Conservation (phyloP, 2,113 vertebrate genomes). For the Caranx melampygus region DNA sequence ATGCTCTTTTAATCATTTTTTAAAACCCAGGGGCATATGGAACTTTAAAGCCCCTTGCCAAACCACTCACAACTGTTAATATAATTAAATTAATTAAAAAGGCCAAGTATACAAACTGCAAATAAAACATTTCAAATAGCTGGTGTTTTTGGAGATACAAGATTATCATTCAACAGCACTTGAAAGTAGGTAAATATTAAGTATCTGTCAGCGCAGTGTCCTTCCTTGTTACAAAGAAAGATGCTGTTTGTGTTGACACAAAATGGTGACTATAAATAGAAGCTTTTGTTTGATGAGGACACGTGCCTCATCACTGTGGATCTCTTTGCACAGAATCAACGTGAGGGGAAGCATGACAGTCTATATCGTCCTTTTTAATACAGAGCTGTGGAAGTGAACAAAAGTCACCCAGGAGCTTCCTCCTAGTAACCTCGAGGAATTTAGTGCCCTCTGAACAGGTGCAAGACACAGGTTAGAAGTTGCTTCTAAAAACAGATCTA, state of each 20-base stretch:
- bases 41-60: conserved; percentile 22
- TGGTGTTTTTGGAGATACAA: conserved; percentile 69
- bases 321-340: conserved; percentile 50
- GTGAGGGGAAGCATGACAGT: conserved; percentile 40
- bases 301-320: conserved; percentile 39
- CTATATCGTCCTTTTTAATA: conserved; percentile 52
- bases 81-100: conserved; percentile 56
- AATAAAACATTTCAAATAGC: conserved; percentile 33
- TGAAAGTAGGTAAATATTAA: conserved; percentile 59
- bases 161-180: conserved; percentile 75
- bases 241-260: conserved; percentile 54
- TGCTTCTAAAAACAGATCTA: conserved; percentile 26
- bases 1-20: conserved; percentile 30
- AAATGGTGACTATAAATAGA: conserved; percentile 71
- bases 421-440: conserved; percentile 30
- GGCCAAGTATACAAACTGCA: conserved; percentile 36
- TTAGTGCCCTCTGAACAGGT: conserved; percentile 36
- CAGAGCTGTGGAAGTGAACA: conserved; percentile 52
- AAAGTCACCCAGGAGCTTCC: conserved; percentile 42
- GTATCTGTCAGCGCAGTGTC: conserved; percentile 70
- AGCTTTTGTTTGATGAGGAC: conserved; percentile 52
- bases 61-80: conserved; percentile 39
- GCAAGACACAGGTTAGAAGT: conserved; percentile 23
- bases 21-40: conserved; percentile 21
- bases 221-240: conserved; percentile 67